Base-by-base conservation (phyloP, 1,140 invertebrate species). In the Leptinotarsa defecta region DNA sequence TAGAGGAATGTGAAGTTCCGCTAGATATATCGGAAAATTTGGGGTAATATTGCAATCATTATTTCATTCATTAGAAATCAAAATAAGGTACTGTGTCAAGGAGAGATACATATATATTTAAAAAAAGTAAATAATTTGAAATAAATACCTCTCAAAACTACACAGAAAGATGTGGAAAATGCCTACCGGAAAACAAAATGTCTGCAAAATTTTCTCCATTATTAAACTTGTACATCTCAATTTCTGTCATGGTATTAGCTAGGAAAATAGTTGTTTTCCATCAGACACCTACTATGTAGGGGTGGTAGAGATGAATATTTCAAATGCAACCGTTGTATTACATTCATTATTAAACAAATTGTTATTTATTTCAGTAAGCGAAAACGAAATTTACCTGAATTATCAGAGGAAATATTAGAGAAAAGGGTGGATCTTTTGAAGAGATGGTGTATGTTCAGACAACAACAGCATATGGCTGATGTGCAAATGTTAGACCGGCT, bases 1-100 rank as follows among this genome's bases (percentile, higher is more conserved):
- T 97, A 69, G 89, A 91, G 76, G 95, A 97, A 87, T 81, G 91
- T 64, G 93, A 96, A 87, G 85, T 94, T 13, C 91, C 94, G 1
- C 78, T 90, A 48, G 83, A 88, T 64, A 79, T 96, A 15, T 80
- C 91, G 15, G 90, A 94, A 82, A 88, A 94, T 81, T 86, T 87
- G 79, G 81, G 88, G 93, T 94, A 43, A 11, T 43, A 89, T 43
- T 43, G 8, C 8, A 11, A 3, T 43, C 11, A 43, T 3, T 11
- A 43, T 43, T 11, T 11, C 8, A 43, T 43, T 43, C 34, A 11
- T 11, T 43, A 43, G 6, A 43, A 43, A 43, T 43, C 8, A 43
- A 11, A 43, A 3, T 43, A 43, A 43, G 8, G 8, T 11, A 11
- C 34, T 43, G 8, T 43, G 34, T 11, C 8, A 8, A 34, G 34